Evolutionary conservation across 2,797 vertebrate species (phyloP).

Genomic region (Thaleichthys pacificus): DNA sequence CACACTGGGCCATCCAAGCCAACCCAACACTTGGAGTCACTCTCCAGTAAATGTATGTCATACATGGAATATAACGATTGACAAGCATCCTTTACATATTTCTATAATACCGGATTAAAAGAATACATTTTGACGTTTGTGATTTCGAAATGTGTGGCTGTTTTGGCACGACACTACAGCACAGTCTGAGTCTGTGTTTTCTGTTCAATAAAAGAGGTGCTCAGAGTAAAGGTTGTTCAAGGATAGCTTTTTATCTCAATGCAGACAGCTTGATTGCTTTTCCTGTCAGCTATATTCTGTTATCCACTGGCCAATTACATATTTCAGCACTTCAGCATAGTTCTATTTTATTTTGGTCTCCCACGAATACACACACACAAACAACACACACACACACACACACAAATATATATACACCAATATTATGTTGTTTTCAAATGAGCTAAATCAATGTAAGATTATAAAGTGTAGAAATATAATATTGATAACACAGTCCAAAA

Average conservation of each 20-base stretch:
- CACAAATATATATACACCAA: no score
- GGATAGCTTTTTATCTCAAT: constrained; percentile 43
- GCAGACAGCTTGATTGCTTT: constrained; percentile 47
- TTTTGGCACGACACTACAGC: background rate
- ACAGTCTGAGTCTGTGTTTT: constrained; percentile 35
- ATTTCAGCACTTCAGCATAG: background rate
- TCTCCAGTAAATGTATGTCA: background rate
- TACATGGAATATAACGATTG: background rate
- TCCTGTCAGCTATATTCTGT: constrained; percentile 26
- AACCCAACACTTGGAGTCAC: background rate
- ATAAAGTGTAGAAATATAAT: no score
- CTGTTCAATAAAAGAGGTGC: constrained; percentile 31
- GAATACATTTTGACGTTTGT: no score
- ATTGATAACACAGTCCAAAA: background rate
- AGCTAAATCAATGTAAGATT: no score
- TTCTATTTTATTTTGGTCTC: background rate
- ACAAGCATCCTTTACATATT: no score
- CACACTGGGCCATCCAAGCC: background rate
- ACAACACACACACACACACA: no score
- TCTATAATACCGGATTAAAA: no score
- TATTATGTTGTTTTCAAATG: no score
- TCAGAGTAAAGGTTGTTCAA: constrained; percentile 37
- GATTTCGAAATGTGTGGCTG: no score
- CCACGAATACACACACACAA: background rate
- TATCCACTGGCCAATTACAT: constrained; percentile 27